Evolutionary conservation across 2,888 invertebrate genomes (phyloP).

Genomic region (Pegoplata infirma): DNA sequence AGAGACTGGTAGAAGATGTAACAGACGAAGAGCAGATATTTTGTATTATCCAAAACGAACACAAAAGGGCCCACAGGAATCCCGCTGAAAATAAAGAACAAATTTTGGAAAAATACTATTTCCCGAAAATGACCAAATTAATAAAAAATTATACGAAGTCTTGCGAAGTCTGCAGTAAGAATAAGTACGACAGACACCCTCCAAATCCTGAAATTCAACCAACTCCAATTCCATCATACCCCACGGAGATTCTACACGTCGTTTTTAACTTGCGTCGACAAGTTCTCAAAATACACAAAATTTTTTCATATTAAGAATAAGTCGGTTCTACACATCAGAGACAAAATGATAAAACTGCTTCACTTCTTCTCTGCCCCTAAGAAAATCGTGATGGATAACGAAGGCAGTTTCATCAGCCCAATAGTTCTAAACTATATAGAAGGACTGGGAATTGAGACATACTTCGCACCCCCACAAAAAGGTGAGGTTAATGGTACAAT

Average conservation of each 20-base stretch:
- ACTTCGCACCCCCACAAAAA: neutral
- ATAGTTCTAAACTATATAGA: conserved; percentile 10
- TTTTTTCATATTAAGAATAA: too few species aligned
- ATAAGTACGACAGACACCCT: conserved; percentile 40
- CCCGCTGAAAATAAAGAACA: conserved; percentile 28
- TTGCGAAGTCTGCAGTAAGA: conserved; percentile 14
- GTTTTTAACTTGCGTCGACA: too few species aligned
- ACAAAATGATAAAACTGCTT: conserved; percentile 17
- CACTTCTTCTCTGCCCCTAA: neutral
- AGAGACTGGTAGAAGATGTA: conserved; percentile 41
- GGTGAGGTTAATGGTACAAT: conserved; percentile 2
- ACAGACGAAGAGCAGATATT: conserved; percentile 16
- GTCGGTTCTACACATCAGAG: conserved; percentile 1
- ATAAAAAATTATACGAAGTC: conserved; percentile 32
- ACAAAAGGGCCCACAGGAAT: conserved; percentile 34
- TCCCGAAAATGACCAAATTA: conserved; percentile 34
- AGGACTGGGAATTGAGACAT: conserved; percentile 14
- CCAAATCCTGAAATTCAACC: conserved; percentile 14
- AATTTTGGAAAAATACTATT: conserved; percentile 47
- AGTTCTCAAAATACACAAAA: too few species aligned
- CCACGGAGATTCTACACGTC: conserved; percentile 30
- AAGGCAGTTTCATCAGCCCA: conserved; percentile 11
- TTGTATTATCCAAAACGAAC: conserved; percentile 29
- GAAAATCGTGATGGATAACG: conserved; percentile 2
- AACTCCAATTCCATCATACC: conserved; percentile 34